Conservation (phyloP, 2,797 vertebrate species). For the Astyanax mexicanus region DNA sequence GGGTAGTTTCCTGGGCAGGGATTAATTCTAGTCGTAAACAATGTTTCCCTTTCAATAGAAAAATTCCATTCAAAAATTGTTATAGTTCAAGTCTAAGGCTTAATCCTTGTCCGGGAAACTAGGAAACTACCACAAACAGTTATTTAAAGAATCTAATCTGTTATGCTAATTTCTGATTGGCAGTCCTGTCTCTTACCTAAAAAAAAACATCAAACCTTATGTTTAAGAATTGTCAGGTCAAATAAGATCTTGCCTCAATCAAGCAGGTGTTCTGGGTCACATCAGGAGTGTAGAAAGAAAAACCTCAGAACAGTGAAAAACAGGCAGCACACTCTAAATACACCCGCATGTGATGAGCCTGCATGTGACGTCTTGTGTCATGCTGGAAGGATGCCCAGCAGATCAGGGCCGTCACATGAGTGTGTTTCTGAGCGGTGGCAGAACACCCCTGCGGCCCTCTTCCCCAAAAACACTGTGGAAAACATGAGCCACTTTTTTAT, state of each 20-base stretch:
- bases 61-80: too few species aligned
- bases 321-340: conserved; percentile 72
- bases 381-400: conserved; percentile 61
- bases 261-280: conserved; percentile 16
- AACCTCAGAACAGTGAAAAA: conserved; percentile 46
- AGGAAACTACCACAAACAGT: too few species aligned
- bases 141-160: too few species aligned
- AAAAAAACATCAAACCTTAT: not conserved
- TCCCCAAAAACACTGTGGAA: conserved; percentile 54
- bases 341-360: conserved; percentile 69
- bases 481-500: conserved; percentile 28
- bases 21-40: too few species aligned
- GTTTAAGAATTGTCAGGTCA: conserved; percentile 12
- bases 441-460: conserved; percentile 55
- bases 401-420: conserved; percentile 74
- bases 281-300: conserved; percentile 11
- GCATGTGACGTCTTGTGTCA: conserved; percentile 79
- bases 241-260: conserved; percentile 49
- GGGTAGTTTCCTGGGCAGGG: too few species aligned
- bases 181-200: not conserved
- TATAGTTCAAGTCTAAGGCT: too few species aligned
- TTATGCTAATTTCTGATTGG: too few species aligned
- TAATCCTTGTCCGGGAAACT: too few species aligned
- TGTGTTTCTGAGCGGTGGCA: conserved; percentile 39
- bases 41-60: too few species aligned